phyloP scores from a whole-genome alignment of 2,797 vertebrate species.

The Amphiprion clarkii region DNA sequence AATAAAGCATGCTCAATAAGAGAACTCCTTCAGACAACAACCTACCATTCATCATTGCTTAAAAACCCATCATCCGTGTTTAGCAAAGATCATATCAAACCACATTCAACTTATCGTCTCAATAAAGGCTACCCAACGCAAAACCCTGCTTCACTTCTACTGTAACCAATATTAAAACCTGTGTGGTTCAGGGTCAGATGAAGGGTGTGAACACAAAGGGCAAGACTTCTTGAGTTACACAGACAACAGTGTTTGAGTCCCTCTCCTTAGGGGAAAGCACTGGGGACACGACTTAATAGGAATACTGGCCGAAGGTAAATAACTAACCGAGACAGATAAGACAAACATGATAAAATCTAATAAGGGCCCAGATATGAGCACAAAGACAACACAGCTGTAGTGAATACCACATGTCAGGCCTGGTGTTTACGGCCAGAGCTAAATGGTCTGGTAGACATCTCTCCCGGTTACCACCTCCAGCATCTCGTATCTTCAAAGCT shows the following conservation, averaged over 20 bases:
- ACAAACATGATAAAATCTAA: slow-evolving; percentile 84
- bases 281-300: slow-evolving; percentile 73
- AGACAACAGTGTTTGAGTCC: slow-evolving; percentile 67
- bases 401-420: slow-evolving; percentile 83
- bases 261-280: slow-evolving; percentile 62
- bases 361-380: slow-evolving; percentile 74
- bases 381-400: slow-evolving; percentile 83
- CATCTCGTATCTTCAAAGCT: slow-evolving; percentile 50
- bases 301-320: slow-evolving; percentile 79
- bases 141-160: slow-evolving; percentile 33
- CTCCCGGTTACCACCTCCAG: slow-evolving; percentile 50
- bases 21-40: slow-evolving; percentile 52
- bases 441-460: slow-evolving; percentile 55
- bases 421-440: slow-evolving; percentile 67
- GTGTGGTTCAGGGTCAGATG: slow-evolving; percentile 51
- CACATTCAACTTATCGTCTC: slow-evolving; percentile 34
- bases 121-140: slow-evolving; percentile 20
- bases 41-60: slow-evolving; percentile 38
- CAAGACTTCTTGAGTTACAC: slow-evolving; percentile 76
- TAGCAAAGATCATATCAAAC: slow-evolving; percentile 48
- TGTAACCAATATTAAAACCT: slow-evolving; percentile 47
- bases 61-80: slow-evolving; percentile 63
- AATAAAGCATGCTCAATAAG: slow-evolving; percentile 48
- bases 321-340: slow-evolving; percentile 77
- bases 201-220: slow-evolving; percentile 60